Conservation (phyloP, 1,140 invertebrate genomes). For the Hydropsyche tenuis region DNA sequence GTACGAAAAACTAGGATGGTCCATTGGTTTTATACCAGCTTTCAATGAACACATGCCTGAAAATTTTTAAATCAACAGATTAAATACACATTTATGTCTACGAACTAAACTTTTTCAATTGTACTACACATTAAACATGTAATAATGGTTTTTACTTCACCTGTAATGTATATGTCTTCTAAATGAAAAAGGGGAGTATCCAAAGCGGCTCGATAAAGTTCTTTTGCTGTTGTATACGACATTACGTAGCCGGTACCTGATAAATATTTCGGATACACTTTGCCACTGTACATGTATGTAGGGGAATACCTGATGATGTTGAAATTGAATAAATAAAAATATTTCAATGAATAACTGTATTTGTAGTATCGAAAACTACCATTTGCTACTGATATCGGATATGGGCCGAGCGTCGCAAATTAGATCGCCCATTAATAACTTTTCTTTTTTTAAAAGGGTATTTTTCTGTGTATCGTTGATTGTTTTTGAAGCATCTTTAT, state of each 20-base stretch:
- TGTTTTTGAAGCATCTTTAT: background rate
- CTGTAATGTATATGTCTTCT: slow-evolving; percentile 89
- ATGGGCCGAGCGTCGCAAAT: slow-evolving; percentile 79
- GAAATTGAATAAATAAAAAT: slow-evolving; percentile 29
- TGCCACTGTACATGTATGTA: slow-evolving; percentile 76
- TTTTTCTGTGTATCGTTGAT: background rate
- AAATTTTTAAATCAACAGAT: slow-evolving; percentile 40
- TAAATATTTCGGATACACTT: slow-evolving; percentile 81
- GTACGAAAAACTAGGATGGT: slow-evolving; percentile 70
- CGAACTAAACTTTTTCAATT: no score
- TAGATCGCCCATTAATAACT: slow-evolving; percentile 73
- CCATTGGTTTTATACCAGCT: slow-evolving; percentile 62
- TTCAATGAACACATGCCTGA: slow-evolving; percentile 61
- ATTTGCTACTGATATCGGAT: slow-evolving; percentile 75
- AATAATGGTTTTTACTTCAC: slow-evolving; percentile 54
- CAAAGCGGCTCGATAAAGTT: slow-evolving; percentile 74
- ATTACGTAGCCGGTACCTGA: slow-evolving; percentile 86
- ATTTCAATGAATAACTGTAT: background rate
- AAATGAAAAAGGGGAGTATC: slow-evolving; percentile 75
- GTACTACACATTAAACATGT: no score
- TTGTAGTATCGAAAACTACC: slow-evolving; percentile 61
- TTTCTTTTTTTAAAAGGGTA: slow-evolving; percentile 46
- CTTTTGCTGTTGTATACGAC: slow-evolving; percentile 71
- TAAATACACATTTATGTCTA: no score
- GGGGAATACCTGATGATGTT: slow-evolving; percentile 71